Evolutionary conservation across 2,888 invertebrate genomes (phyloP), one percentile per base, ranked within the genome.

Genomic region (Isoperla grammatica): DNA sequence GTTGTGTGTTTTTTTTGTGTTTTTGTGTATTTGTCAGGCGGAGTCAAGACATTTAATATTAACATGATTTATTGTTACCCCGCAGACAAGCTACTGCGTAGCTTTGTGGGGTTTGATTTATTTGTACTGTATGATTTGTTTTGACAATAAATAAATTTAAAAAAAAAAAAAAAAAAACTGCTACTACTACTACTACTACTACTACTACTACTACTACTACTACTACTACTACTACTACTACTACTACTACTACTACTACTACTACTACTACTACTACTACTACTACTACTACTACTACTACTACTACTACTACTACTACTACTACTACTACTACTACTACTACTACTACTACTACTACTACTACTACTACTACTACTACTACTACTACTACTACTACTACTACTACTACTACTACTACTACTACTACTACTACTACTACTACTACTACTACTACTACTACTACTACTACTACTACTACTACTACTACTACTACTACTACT

Each of bases 201-300:
- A 42, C 42, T 42, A 42, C 6, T 42, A 42, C 42, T 42, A 42
- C 42, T 42, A 42, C 42, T 42, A 42, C 42, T 42, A 42, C 6
- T 42, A 42, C 42, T 42, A 6, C 42, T 42, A 42, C 42, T 42
- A 42, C 42, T 42, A 42, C 42, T 42, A 42, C 42, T 42, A 42
- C 6, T 42, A 42, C 42, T 42, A 42, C 42, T 42, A 42, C 42
- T 42, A 42, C 42, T 42, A 42, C 42, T 42, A 42, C 42, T 42
- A 42, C 42, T 42, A 42, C 42, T 42, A 42, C 42, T 42, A 42
- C 6, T 42, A 42, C 42, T 42, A 6, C 42, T 42, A 42, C 42
- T 42, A 42, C 42, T 42, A 42, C 42, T 42, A 42, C 42, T 42
- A 42, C 42, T 42, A 42, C 42, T 42, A 42, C 42, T 42, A 42